Evolutionary conservation across 2,797 vertebrate genomes (phyloP).

Genomic region (Spheniscus humboldti): DNA sequence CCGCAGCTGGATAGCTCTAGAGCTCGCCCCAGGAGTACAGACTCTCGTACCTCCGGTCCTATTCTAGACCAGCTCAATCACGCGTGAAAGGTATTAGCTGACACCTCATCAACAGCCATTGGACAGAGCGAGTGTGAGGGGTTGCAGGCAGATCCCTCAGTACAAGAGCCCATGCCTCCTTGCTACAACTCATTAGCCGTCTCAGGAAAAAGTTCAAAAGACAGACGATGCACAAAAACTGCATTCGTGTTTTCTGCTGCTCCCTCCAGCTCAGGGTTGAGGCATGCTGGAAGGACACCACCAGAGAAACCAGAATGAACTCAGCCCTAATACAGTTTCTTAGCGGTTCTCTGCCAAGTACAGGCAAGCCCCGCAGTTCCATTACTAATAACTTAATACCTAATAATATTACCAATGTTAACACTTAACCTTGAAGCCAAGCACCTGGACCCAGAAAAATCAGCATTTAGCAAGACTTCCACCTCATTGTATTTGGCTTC

Average conservation of each 20-base stretch:
- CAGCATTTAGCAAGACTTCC: not conserved
- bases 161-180: not conserved
- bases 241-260: not conserved
- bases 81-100: not conserved
- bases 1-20: not conserved
- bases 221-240: not conserved
- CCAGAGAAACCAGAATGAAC: conserved; percentile 1
- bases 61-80: not conserved
- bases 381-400: conserved; percentile 47
- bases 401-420: conserved; percentile 33
- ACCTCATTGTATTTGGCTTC: not conserved
- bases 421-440: conserved; percentile 33
- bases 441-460: conserved; percentile 26
- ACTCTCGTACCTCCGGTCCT: not conserved
- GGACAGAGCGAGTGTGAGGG: not conserved
- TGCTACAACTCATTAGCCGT: not conserved
- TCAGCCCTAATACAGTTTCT: not conserved
- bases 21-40: not conserved
- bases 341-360: conserved; percentile 14
- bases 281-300: not conserved
- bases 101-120: not conserved
- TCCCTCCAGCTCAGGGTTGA: not conserved
- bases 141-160: not conserved
- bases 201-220: not conserved
- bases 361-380: conserved; percentile 6